Evolutionary conservation across 2,888 invertebrate species (phyloP), one percentile per base, ranked within the genome.

Genomic region (Lithophane semibrunnea): DNA sequence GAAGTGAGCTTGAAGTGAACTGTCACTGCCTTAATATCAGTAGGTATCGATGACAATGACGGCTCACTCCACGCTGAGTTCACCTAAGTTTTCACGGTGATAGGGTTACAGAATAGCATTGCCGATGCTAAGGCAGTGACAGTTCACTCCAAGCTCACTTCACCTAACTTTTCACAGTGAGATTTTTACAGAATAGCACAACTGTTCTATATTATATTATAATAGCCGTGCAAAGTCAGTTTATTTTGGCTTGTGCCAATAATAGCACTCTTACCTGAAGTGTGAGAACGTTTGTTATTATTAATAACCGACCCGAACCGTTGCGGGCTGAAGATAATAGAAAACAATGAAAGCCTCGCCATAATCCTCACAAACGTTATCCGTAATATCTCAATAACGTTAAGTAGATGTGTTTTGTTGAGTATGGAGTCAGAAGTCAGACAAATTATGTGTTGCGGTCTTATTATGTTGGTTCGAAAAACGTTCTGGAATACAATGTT

Each of bases 281-380:
- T 71, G 78, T 49, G 65, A 56, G 47, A 70, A 47, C 77, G 24
- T 58, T 52, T 77, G 63, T 72, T 82, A 80, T 82, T 82, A 80
- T 77, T 82, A 80, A 82, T 82, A 80, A 64, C 70, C 66, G 44
- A 52, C 47, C 80, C 80, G 37, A 54, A 42, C 2, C 61, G 66
- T 52, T 52, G 54, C 10, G n/a, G 47, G 21, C 56, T n/a, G 52
- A n/a, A 71, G 67, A 77, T 80, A 82, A 82, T 29, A 54, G 77
- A 60, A 63, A 82, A 80, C 82, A 80, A 80, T 76, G 56, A 21
- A n/a, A 70, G 47, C 37, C 24, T 10, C 24, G 56, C 47, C 67
- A 37, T 82, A 37, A 77, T 77, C 52, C 60, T 13, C 77, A n/a
- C 44, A 3, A 18, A 56, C 16, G 42, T 77, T 82, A 68, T 60